Percentiles rank a stretch among this genome's conserved stretches.
These are phyloP conservation scores for Spongia lamella DNA, from an alignment of 37 sponge, comb jelly and placozoan genomes.

Conservation along the genomic window DNA sequence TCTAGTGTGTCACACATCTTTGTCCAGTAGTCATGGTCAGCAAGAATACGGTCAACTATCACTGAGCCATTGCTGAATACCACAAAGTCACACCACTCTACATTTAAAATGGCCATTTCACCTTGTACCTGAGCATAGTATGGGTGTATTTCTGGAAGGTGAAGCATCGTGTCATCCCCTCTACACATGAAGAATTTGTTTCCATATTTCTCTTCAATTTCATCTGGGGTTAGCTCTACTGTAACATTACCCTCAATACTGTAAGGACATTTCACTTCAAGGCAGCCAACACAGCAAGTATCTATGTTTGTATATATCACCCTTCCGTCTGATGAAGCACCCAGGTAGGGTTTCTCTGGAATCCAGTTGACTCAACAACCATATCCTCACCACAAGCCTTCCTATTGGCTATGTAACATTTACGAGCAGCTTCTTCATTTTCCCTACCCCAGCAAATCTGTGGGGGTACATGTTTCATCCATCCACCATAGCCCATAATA, in stretches of 20 bases:
- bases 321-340: slow-evolving; percentile 13
- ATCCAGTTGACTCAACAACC: slow-evolving; percentile 1
- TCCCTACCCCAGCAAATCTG: slow-evolving; percentile 6
- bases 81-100: too few relatives aligned
- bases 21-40: slow-evolving; percentile 16
- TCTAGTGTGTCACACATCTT: background rate
- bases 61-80: slow-evolving; percentile 2
- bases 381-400: slow-evolving; percentile 10
- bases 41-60: slow-evolving; percentile 4
- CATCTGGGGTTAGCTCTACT: background rate
- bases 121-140: slow-evolving; percentile 26
- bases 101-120: slow-evolving; percentile 5
- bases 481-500: too few relatives aligned
- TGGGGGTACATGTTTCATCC: background rate
- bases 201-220: slow-evolving; percentile 7
- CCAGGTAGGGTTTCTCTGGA: slow-evolving; percentile 9
- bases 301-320: slow-evolving; percentile 5
- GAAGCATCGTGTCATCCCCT: background rate
- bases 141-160: background rate
- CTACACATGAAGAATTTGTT: slow-evolving; percentile 1
- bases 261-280: too few relatives aligned
- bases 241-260: background rate
- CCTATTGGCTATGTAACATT: background rate
- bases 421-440: slow-evolving; percentile 11
- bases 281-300: slow-evolving; percentile 5